Evolutionary conservation across 2,888 invertebrate species (phyloP).

Genomic region (Drosophila neotestacea): DNA sequence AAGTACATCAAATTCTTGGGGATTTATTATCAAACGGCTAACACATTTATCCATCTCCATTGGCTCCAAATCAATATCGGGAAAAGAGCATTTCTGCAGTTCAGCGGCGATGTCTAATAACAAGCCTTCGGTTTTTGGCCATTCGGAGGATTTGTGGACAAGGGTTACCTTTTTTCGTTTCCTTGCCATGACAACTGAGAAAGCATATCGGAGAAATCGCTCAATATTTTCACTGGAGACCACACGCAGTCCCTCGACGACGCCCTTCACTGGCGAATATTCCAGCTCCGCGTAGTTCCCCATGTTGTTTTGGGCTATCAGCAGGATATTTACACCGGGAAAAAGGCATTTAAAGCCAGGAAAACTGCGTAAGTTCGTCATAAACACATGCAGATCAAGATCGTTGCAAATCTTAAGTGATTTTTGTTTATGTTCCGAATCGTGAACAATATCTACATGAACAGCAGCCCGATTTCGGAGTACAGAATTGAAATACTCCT

Average conservation of each 20-base stretch:
- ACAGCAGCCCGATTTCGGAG: slow-evolving; percentile 73
- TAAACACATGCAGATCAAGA: slow-evolving; percentile 67
- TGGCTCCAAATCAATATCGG: slow-evolving; percentile 59
- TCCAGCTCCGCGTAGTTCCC: slow-evolving; percentile 78
- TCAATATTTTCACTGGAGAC: slow-evolving; percentile 30
- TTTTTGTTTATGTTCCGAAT: slow-evolving; percentile 57
- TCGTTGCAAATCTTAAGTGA: slow-evolving; percentile 64
- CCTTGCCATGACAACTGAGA: slow-evolving; percentile 49
- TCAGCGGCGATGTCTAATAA: slow-evolving; percentile 54
- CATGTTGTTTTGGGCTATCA: slow-evolving; percentile 77
- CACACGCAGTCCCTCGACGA: slow-evolving; percentile 79
- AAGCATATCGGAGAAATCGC: slow-evolving; percentile 69
- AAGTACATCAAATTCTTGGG: slow-evolving; percentile 71
- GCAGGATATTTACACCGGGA: slow-evolving; percentile 63
- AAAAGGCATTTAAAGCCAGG: slow-evolving; percentile 69
- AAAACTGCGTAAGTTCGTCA: slow-evolving; percentile 66
- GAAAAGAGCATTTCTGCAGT: slow-evolving; percentile 38
- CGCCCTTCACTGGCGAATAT: slow-evolving; percentile 78
- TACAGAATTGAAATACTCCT: slow-evolving; percentile 73
- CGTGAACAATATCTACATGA: slow-evolving; percentile 66
- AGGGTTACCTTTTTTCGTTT: slow-evolving; percentile 67
- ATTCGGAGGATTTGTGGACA: slow-evolving; percentile 70
- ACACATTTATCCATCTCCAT: slow-evolving; percentile 64
- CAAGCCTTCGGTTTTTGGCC: slow-evolving; percentile 71
- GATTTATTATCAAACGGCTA: slow-evolving; percentile 58